Conservation (phyloP, 1,140 invertebrate genomes). For the Drosophila prosaltans region DNA sequence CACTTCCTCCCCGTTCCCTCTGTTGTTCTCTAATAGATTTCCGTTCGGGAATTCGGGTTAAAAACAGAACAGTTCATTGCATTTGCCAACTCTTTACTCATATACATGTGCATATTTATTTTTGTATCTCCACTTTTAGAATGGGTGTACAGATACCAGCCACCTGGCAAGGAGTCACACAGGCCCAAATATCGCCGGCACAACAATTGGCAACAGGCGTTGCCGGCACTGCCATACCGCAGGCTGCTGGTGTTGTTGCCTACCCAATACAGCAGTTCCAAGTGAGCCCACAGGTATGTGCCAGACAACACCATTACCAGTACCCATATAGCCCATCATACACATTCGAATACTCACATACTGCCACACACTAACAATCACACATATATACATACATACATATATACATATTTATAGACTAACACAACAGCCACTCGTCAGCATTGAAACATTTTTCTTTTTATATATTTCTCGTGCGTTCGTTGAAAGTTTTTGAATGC, state of each 20-base stretch:
- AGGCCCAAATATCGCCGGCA: constrained; percentile 85
- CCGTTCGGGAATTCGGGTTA: constrained; percentile 35
- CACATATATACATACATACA: constrained; percentile 22
- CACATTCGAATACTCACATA: constrained; percentile 19
- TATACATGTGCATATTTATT: constrained; percentile 7
- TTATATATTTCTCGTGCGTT: constrained; percentile 57
- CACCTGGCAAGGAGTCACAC: constrained; percentile 86
- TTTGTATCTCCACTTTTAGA: constrained; percentile 78
- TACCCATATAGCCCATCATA: constrained; percentile 6
- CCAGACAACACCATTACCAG: constrained; percentile 13
- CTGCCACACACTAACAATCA: too few relatives aligned
- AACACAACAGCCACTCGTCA: constrained; percentile 24
- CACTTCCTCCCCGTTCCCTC: background rate
- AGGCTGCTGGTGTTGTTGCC: constrained; percentile 88
- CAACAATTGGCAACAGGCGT: constrained; percentile 85
- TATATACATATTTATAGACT: constrained; percentile 2
- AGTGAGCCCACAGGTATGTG: constrained; percentile 85
- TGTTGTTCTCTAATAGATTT: constrained; percentile 38
- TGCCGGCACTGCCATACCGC: constrained; percentile 85
- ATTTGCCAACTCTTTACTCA: constrained; percentile 29
- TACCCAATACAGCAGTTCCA: constrained; percentile 94
- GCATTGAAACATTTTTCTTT: constrained; percentile 64
- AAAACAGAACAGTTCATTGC: constrained; percentile 19
- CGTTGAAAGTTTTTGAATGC: constrained; percentile 66
- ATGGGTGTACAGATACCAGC: constrained; percentile 90